A percentile compares a stretch with the other conserved stretches of the same genome.
Evolutionary conservation across 2,797 vertebrate species (phyloP).

Genomic region (Scyliorhinus canicula): DNA sequence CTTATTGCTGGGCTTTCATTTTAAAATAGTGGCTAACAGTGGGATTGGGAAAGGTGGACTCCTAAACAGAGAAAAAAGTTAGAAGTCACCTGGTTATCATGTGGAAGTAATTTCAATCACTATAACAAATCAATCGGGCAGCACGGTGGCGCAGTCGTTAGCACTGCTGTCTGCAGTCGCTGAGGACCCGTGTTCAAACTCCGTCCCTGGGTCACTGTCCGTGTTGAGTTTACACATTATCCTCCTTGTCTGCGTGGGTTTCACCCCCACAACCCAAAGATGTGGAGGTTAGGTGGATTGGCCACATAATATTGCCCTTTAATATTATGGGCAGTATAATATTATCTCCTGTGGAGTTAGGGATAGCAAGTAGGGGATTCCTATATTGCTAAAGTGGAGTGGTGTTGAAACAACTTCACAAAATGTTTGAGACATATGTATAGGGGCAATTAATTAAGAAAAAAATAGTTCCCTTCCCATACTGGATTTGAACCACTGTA

Average conservation of each 20-base stretch:
- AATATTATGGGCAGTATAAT: neutral
- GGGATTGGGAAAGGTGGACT: neutral
- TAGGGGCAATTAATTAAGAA: neutral
- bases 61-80: neutral
- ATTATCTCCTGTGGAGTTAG: neutral
- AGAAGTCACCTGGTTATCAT: neutral
- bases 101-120: neutral
- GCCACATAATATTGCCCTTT: too few relatives aligned
- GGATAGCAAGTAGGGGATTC: neutral
- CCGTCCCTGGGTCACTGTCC: too few relatives aligned
- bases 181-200: too few relatives aligned
- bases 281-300: too few relatives aligned
- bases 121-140: neutral
- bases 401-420: neutral
- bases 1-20: neutral
- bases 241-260: too few relatives aligned
- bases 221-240: too few relatives aligned
- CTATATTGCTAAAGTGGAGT: neutral
- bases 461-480: too few relatives aligned
- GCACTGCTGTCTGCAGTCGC: too few relatives aligned
- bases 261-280: too few relatives aligned
- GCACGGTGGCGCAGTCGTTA: too few relatives aligned
- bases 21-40: neutral
- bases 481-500: too few relatives aligned
- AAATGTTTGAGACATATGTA: neutral